phyloP scores from a whole-genome alignment of 2,113 vertebrate species.

The Leptodactylus fuscus region DNA sequence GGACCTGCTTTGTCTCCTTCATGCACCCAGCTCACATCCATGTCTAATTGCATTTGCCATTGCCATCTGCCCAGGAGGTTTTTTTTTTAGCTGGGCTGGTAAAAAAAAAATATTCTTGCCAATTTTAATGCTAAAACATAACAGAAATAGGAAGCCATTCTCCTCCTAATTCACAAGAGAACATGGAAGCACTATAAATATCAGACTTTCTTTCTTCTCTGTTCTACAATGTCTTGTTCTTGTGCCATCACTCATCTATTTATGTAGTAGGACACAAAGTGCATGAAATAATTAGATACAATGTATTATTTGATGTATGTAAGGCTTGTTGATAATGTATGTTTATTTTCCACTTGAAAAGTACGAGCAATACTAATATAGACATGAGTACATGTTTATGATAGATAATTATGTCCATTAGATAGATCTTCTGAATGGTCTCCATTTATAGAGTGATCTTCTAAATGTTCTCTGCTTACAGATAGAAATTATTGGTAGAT shows the following conservation, averaged over 20 bases:
- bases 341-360: not conserved
- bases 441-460: too few relatives aligned
- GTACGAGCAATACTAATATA: not conserved
- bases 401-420: slow-evolving; percentile 29
- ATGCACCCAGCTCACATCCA: not conserved
- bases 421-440: not conserved
- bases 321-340: not conserved
- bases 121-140: not conserved
- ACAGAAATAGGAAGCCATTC: not conserved
- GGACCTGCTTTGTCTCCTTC: not conserved
- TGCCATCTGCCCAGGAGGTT: not conserved
- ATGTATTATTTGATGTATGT: not conserved
- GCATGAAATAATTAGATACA: not conserved
- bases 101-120: not conserved
- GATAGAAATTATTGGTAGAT: too few relatives aligned
- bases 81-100: not conserved
- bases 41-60: slow-evolving; percentile 6
- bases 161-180: not conserved
- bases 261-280: not conserved
- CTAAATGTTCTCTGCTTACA: too few relatives aligned
- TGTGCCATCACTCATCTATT: not conserved
- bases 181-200: not conserved
- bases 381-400: slow-evolving; percentile 10
- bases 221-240: not conserved
- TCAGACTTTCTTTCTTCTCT: not conserved